Evolutionary conservation across 1,140 invertebrate genomes (phyloP).

Genomic region (Rhopalosiphum maidis): DNA sequence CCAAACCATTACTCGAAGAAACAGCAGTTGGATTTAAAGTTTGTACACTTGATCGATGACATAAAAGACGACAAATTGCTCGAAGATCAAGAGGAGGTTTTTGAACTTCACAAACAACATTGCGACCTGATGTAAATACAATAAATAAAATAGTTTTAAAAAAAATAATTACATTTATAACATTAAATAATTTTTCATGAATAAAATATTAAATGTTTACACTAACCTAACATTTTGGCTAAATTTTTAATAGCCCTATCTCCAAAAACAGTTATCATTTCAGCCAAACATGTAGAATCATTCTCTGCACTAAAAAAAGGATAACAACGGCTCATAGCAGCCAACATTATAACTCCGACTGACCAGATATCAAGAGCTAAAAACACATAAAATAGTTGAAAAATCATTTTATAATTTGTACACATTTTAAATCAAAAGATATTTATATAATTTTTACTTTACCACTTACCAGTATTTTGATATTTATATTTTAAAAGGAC

Average conservation of each 20-base stretch:
- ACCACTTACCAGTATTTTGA: conserved; percentile 73
- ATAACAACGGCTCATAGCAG: conserved; percentile 79
- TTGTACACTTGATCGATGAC: conserved; percentile 42
- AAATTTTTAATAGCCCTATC: conserved; percentile 72
- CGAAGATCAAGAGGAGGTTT: conserved; percentile 41
- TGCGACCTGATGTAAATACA: conserved; percentile 33
- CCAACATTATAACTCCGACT: conserved; percentile 83
- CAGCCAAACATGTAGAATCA: conserved; percentile 80
- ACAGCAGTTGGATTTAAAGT: conserved; percentile 13
- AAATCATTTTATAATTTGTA: not conserved
- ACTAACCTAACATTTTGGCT: conserved; percentile 73
- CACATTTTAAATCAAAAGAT: not conserved
- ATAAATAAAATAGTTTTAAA: not conserved
- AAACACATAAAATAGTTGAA: conserved; percentile 51
- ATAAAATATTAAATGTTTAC: not conserved
- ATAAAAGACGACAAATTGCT: conserved; percentile 53
- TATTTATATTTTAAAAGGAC: conserved; percentile 78
- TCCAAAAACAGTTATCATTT: conserved; percentile 84
- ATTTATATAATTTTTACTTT: not conserved
- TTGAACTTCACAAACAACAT: conserved; percentile 54
- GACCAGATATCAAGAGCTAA: conserved; percentile 89
- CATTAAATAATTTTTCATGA: not conserved
- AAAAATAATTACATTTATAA: not conserved
- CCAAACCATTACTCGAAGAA: conserved; percentile 47
- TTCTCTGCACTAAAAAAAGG: conserved; percentile 85